Conservation (phyloP, 2,888 invertebrate species). For the Metellina segmentata region DNA sequence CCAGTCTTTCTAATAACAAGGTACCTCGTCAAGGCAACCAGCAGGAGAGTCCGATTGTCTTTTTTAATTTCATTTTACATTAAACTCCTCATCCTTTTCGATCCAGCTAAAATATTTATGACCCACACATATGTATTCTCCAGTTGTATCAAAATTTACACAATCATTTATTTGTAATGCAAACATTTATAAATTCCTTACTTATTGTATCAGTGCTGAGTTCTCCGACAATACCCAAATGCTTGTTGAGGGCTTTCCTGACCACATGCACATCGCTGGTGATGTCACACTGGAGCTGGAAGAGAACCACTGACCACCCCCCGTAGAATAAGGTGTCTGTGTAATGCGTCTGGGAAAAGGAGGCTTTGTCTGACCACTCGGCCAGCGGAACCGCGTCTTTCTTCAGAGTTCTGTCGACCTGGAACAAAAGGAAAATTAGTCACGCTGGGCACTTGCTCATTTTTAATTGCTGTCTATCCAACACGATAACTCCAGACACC, state of each 20-base stretch:
- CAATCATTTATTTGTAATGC: too few species aligned
- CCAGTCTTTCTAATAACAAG: too few species aligned
- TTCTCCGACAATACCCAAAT: slow-evolving; percentile 27
- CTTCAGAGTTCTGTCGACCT: slow-evolving; percentile 48
- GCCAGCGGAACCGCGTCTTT: slow-evolving; percentile 12
- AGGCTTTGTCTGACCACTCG: slow-evolving; percentile 38
- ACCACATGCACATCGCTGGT: slow-evolving; percentile 49
- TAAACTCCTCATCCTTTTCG: too few species aligned
- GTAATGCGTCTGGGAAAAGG: slow-evolving; percentile 48
- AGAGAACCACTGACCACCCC: slow-evolving; percentile 57
- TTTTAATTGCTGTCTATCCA: background rate
- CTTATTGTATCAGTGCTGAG: slow-evolving; percentile 18
- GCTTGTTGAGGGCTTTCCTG: slow-evolving; percentile 35
- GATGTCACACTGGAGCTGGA: slow-evolving; percentile 61
- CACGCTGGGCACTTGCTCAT: too few species aligned
- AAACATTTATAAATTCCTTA: background rate
- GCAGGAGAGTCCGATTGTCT: too few species aligned
- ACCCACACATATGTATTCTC: too few species aligned
- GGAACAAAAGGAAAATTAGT: too few species aligned
- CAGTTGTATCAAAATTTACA: too few species aligned
- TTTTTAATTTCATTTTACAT: too few species aligned
- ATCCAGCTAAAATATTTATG: too few species aligned
- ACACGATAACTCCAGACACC: too few species aligned
- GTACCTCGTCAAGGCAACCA: too few species aligned
- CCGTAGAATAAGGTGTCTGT: slow-evolving; percentile 57